Percentiles rank a stretch among this genome's conserved stretches.
Conservation (phyloP, 2,113 vertebrate genomes). For the Corythornis cristatus region DNA sequence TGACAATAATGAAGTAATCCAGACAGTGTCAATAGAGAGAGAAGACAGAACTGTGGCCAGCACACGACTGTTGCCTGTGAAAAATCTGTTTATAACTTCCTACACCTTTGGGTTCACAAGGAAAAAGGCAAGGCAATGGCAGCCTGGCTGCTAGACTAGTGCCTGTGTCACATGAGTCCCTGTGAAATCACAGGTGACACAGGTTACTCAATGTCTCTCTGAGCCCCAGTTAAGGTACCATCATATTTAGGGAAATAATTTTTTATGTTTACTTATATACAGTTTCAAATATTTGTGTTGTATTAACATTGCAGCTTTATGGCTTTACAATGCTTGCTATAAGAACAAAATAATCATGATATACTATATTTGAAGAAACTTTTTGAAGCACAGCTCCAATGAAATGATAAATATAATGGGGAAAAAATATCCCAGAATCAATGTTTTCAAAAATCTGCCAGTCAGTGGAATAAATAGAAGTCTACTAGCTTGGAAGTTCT, state of each 20-base stretch:
- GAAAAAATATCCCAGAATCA: background rate
- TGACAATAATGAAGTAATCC: background rate
- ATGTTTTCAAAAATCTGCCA: background rate
- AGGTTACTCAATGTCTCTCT: background rate
- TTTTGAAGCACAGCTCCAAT: background rate
- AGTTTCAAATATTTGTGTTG: background rate
- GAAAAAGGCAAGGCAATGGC: background rate
- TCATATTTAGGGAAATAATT: background rate
- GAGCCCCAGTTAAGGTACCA: background rate
- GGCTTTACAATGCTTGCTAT: background rate
- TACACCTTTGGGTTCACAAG: background rate
- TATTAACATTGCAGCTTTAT: background rate
- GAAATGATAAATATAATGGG: background rate
- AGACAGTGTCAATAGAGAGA: background rate
- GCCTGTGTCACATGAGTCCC: background rate
- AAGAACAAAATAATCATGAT: background rate
- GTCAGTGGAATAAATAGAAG: background rate
- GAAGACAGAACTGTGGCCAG: background rate
- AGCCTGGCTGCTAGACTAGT: no score
- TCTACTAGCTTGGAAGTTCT: background rate
- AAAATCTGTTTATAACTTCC: background rate
- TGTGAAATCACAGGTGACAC: background rate
- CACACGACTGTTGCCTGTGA: background rate
- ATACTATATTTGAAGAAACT: background rate
- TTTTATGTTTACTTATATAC: background rate